phyloP scores from a whole-genome alignment of 2,797 vertebrate species.

The Gorsachius magnificus region DNA sequence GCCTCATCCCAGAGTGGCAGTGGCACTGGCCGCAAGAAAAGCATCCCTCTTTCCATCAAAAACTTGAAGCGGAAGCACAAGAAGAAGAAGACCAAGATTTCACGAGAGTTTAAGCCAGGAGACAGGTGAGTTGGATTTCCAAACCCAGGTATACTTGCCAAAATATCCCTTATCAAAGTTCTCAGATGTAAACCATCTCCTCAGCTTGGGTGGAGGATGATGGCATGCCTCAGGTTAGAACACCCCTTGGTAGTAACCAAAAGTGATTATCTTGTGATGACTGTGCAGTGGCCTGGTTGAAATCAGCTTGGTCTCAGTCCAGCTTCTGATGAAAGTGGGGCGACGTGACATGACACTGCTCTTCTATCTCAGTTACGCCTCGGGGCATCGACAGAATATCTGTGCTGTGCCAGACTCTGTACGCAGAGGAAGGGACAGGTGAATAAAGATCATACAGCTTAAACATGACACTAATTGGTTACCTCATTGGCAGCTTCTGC shows the following conservation, averaged over 20 bases:
- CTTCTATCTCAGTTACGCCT: not conserved
- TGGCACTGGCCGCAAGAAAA: constrained; percentile 88
- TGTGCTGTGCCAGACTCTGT: not conserved
- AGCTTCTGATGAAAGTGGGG: not conserved
- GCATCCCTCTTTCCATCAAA: constrained; percentile 94
- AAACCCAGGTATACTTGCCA: not conserved
- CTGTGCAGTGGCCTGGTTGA: constrained; percentile 4
- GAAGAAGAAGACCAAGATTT: constrained; percentile 96
- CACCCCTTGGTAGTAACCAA: not conserved
- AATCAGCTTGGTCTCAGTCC: not conserved
- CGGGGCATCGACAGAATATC: not conserved
- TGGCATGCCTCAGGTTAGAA: not conserved
- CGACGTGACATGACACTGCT: not conserved
- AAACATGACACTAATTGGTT: constrained; percentile 5
- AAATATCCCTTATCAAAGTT: not conserved
- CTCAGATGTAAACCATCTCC: not conserved
- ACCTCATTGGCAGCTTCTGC: not conserved
- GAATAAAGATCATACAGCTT: constrained; percentile 22
- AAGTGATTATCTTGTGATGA: not conserved
- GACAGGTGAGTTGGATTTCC: constrained; percentile 82
- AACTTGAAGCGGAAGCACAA: constrained; percentile 98
- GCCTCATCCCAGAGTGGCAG: constrained; percentile 93
- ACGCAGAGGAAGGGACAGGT: not conserved
- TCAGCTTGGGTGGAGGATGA: not conserved
- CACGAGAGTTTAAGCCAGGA: constrained; percentile 93